These are phyloP conservation scores for Campylorhamphus procurvoides DNA, from an alignment of 2,113 vertebrate genomes.

Conservation along the genomic window DNA sequence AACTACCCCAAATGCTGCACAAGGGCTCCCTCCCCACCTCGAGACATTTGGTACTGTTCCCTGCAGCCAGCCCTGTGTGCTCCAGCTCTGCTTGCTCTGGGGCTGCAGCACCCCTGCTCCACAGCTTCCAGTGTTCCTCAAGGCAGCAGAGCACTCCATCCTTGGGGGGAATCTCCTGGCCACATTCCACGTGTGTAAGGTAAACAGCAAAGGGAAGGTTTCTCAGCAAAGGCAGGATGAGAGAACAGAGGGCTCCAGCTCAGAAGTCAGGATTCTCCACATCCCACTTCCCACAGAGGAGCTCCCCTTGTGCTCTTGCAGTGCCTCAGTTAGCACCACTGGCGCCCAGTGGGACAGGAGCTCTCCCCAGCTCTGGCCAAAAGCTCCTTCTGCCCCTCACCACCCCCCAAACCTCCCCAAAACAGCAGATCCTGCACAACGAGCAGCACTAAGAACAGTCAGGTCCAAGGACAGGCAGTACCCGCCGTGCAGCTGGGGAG, in stretches of 20 bases:
- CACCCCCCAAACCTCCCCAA: background rate
- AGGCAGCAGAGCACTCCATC: background rate
- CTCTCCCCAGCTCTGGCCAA: background rate
- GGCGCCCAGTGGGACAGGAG: accelerated
- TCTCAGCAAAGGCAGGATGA: background rate
- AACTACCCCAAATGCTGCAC: background rate
- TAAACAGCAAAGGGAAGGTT: background rate
- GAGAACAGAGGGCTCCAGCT: background rate
- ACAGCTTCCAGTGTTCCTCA: background rate
- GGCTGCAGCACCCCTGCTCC: background rate
- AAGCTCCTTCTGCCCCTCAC: background rate
- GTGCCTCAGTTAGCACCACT: background rate
- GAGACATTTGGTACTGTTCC: background rate
- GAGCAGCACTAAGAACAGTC: background rate
- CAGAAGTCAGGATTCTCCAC: background rate
- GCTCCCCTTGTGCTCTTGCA: background rate
- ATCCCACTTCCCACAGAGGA: no score
- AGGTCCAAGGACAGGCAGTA: background rate
- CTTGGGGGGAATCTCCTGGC: accelerated
- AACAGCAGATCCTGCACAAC: background rate
- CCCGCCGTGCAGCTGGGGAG: background rate
- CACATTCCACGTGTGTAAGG: background rate
- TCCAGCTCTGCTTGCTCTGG: background rate
- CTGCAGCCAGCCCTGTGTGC: background rate
- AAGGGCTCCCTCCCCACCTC: background rate